These are phyloP conservation scores for Psammodynastes pulverulentus DNA, from an alignment of 2,113 vertebrate genomes.

Conservation along the genomic window DNA sequence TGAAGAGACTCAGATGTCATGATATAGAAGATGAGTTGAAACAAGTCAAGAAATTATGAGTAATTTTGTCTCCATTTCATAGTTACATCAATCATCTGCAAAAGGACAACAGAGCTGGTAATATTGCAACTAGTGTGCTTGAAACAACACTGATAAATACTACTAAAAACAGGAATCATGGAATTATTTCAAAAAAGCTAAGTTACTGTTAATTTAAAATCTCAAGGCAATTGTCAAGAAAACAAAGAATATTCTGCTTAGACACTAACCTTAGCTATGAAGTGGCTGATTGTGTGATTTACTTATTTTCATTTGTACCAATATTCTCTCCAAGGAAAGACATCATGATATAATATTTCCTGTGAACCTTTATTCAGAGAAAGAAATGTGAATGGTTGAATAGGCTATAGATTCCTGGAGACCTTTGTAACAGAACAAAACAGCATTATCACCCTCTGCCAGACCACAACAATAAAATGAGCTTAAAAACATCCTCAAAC, in stretches of 20 bases:
- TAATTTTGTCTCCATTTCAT: not conserved
- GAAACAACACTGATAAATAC: not conserved
- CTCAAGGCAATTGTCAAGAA: not conserved
- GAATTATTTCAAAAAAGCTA: not conserved
- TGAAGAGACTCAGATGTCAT: not conserved
- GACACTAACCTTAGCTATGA: not conserved
- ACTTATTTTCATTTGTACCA: not conserved
- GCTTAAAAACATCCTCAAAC: not conserved
- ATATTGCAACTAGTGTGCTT: not conserved
- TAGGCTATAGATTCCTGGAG: not conserved
- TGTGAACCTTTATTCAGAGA: not conserved
- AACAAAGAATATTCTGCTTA: not conserved
- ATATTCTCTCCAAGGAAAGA: not conserved
- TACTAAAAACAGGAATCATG: not conserved
- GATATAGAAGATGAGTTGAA: not conserved
- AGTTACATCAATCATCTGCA: not conserved
- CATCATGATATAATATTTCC: not conserved
- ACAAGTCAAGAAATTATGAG: not conserved
- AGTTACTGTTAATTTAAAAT: not conserved
- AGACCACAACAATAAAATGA: not conserved
- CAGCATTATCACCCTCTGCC: not conserved
- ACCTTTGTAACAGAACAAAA: not conserved
- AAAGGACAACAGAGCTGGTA: not conserved
- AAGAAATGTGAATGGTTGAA: not conserved
- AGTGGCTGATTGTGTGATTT: not conserved